A percentile compares a stretch with the other conserved stretches of the same genome.
Conservation (phyloP, 2,797 vertebrate species). For the Epinephelus coioides region DNA sequence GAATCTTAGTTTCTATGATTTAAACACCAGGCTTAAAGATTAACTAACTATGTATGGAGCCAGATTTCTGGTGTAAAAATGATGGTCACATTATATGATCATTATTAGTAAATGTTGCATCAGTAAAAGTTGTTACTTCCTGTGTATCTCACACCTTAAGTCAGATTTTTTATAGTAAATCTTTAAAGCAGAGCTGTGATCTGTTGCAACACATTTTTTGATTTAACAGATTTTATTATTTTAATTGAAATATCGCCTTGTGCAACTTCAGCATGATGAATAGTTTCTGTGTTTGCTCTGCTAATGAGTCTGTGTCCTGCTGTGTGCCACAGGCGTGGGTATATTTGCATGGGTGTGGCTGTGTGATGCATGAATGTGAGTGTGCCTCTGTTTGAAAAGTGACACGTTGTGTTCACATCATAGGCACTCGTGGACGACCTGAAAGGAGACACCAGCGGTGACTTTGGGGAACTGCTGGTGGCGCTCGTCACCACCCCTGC, state of each 20-base stretch:
- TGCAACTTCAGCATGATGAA: background rate
- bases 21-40: too few species aligned
- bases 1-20: too few species aligned
- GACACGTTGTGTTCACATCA: background rate
- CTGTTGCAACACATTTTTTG: background rate
- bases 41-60: too few species aligned
- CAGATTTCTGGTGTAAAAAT: too few species aligned
- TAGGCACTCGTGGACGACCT: conserved; percentile 83
- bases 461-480: conserved; percentile 84
- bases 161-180: background rate
- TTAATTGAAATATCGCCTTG: background rate
- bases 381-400: background rate
- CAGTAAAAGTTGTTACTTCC: too few species aligned
- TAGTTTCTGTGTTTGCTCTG: background rate
- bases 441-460: conserved; percentile 83
- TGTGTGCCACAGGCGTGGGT: background rate
- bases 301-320: too few species aligned
- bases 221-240: too few species aligned
- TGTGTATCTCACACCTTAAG: too few species aligned
- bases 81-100: too few species aligned
- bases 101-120: too few species aligned
- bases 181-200: background rate
- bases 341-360: conserved; percentile 31
- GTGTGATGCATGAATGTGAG: background rate
- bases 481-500: conserved; percentile 83